Evolutionary conservation across 2,113 vertebrate species (phyloP).

Genomic region (Myotis brandtii): DNA sequence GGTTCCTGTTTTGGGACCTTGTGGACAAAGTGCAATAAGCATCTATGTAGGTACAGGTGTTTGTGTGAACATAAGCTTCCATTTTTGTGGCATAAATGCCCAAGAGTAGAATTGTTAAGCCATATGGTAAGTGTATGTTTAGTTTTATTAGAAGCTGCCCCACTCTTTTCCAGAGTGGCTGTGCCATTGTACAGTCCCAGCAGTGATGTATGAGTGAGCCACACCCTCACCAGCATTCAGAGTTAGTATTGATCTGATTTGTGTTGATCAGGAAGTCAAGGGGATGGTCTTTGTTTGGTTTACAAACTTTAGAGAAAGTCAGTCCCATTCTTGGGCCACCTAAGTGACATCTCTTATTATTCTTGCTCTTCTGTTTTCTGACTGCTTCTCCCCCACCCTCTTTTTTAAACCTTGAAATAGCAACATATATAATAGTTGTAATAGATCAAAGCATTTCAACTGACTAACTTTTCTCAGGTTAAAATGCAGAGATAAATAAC

Average conservation of each 20-base stretch:
- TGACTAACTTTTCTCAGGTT: neutral
- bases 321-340: neutral
- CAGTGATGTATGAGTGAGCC: neutral
- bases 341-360: neutral
- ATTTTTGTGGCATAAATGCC: conserved; percentile 7
- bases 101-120: neutral
- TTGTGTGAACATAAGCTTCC: neutral
- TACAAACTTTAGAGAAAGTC: neutral
- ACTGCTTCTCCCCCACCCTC: neutral
- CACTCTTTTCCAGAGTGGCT: neutral
- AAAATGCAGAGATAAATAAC: neutral
- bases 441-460: conserved; percentile 46
- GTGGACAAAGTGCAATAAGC: neutral
- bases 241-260: conserved; percentile 20
- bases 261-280: neutral
- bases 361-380: conserved; percentile 3
- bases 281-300: conserved; percentile 48
- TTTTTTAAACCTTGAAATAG: neutral
- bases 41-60: neutral
- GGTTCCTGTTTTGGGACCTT: neutral
- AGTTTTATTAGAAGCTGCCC: neutral
- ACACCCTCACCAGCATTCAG: neutral
- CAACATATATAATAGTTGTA: neutral
- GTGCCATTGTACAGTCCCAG: neutral
- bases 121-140: neutral